Evolutionary conservation across 2,113 vertebrate species (phyloP).

Genomic region (Eolophus roseicapilla): DNA sequence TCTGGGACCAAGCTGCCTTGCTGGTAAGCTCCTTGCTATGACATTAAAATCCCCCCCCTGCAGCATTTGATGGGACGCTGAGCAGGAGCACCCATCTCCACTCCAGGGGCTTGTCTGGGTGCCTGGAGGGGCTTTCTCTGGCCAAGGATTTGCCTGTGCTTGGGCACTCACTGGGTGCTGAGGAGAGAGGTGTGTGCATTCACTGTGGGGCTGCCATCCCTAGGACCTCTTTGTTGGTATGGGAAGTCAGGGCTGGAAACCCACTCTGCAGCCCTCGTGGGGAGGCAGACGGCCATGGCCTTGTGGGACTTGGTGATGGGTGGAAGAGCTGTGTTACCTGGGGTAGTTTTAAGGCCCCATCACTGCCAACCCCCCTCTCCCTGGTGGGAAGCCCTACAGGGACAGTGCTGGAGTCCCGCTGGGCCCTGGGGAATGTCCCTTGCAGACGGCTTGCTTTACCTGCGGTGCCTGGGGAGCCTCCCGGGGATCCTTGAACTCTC

Average conservation of each 20-base stretch:
- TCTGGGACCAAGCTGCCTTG: neutral
- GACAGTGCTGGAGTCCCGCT: fast-evolving
- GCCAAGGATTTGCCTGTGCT: neutral
- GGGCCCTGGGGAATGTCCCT: neutral
- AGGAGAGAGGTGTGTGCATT: neutral
- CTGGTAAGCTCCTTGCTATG: constrained; percentile 34
- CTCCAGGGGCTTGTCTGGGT: neutral
- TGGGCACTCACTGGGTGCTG: fast-evolving
- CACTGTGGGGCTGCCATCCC: neutral
- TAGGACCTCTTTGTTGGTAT: neutral
- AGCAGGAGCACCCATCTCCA: neutral
- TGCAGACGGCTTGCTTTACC: fast-evolving
- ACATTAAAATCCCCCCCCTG: neutral
- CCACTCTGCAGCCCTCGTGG: fast-evolving
- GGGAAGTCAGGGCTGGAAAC: neutral
- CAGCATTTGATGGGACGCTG: neutral
- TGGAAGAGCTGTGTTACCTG: neutral
- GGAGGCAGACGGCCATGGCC: neutral
- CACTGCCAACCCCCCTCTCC: neutral
- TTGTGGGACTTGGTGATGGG: neutral
- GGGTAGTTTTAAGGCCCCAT: neutral
- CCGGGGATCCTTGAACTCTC: neutral
- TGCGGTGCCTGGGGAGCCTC: neutral
- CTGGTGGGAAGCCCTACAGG: neutral
- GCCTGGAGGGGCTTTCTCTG: neutral